phyloP scores from a whole-genome alignment of 2,797 vertebrate genomes.

The Diplodus sargus region DNA sequence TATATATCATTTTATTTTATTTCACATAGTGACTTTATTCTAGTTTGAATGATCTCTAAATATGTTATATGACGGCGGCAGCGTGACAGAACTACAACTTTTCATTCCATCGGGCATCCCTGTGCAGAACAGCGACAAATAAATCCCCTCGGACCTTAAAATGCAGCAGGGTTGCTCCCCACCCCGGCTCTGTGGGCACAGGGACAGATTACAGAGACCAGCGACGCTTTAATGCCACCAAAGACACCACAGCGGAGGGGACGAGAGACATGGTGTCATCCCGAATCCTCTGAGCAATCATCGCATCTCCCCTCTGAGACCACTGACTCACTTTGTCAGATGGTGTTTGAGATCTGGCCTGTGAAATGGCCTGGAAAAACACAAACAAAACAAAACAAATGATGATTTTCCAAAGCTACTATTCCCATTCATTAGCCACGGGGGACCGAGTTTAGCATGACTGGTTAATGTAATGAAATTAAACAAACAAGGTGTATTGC shows the following conservation, averaged over 20 bases:
- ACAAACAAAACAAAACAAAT: background rate
- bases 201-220: constrained; percentile 8
- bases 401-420: constrained; percentile 26
- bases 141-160: background rate
- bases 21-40: too few species aligned
- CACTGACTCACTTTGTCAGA: constrained; percentile 55
- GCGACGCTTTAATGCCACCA: constrained; percentile 1
- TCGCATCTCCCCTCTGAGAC: constrained; percentile 42
- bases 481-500: constrained; percentile 39
- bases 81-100: too few species aligned
- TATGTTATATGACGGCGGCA: too few species aligned
- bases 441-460: constrained; percentile 46
- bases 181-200: constrained; percentile 13
- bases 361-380: constrained; percentile 38
- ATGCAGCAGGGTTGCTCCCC: constrained; percentile 1
- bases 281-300: constrained; percentile 42
- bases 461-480: constrained; percentile 55
- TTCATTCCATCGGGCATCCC: too few species aligned
- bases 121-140: too few species aligned
- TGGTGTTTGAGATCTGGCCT: constrained; percentile 51
- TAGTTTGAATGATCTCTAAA: too few species aligned
- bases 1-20: too few species aligned
- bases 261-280: constrained; percentile 32
- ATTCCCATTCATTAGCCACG: constrained; percentile 46
- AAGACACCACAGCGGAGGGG: constrained; percentile 22